Evolutionary conservation across 2,888 invertebrate genomes (phyloP).

Genomic region (Yponomeuta malinellus): DNA sequence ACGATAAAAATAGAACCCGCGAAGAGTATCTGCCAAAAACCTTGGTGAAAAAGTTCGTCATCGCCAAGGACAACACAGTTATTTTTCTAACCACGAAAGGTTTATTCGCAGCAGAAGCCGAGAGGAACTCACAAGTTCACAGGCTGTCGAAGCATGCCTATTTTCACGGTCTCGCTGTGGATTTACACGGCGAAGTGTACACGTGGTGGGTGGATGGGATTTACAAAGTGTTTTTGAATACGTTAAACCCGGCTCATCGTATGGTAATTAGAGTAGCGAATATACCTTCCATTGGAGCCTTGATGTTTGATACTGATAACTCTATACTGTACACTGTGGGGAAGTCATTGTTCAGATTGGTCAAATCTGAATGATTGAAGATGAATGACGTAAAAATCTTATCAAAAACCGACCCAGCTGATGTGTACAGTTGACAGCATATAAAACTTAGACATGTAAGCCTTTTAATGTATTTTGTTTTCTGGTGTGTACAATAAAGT

Average conservation of each 20-base stretch:
- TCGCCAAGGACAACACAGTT: no score
- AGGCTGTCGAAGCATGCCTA: slow-evolving; percentile 49
- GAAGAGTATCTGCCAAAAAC: slow-evolving; percentile 21
- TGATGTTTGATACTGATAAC: slow-evolving; percentile 57
- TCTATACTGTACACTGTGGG: slow-evolving; percentile 50
- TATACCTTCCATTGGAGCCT: slow-evolving; percentile 44
- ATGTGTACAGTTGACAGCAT: no score
- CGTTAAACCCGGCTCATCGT: slow-evolving; percentile 35
- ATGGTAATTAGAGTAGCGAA: slow-evolving; percentile 40
- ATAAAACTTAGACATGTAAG: no score
- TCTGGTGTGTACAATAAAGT: no score
- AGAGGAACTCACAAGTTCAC: slow-evolving; percentile 28
- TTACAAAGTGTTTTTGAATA: slow-evolving; percentile 45
- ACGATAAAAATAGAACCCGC: neutral
- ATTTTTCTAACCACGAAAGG: no score
- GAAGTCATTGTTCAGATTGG: slow-evolving; percentile 40
- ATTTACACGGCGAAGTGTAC: slow-evolving; percentile 48
- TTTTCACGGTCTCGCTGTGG: slow-evolving; percentile 53
- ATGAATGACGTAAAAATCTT: no score
- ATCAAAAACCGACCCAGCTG: no score
- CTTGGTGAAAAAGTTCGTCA: slow-evolving; percentile 20
- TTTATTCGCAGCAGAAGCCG: no score
- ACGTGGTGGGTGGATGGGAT: slow-evolving; percentile 64
- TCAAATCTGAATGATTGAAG: slow-evolving; percentile 1
- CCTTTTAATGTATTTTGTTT: no score